Base-by-base conservation (phyloP, 1,140 invertebrate genomes). In the Physella acuta region DNA sequence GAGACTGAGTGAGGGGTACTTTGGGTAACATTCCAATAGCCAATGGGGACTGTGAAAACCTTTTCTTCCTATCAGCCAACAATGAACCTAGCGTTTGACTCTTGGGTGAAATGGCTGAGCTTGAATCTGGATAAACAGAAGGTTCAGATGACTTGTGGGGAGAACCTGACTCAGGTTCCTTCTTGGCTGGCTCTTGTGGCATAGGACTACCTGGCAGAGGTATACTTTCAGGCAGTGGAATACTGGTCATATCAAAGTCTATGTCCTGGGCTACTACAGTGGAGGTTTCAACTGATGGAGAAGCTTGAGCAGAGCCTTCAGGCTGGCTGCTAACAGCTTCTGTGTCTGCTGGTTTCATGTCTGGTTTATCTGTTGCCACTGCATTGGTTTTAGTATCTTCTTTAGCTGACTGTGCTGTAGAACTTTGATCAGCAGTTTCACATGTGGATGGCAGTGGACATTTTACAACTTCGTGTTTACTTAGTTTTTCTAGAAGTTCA, bases 21-120 rank as follows among this genome's bases (percentile, higher is more conserved):
- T 68, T 68, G 8, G 65, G 65, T 8, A 68, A 37, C 33, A 68
- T 31, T 28, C 65, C 65, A 44, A 68, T 68, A 28, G 65, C 53
- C 20, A 68, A 31, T 3, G 65, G 65, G 17, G 65, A 68, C 55
- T 68, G 65, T 14, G n/a, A 58, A 44, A 68, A 56, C 20, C 55
- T n/a, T 44, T 68, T 68, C 17, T 68, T 68, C 28, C 39, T 68
- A 11, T 68, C 65, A 8, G 34, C 55, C 30, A 51, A 26, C 39
- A 51, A 52, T 26, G 61, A 49, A 2, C 36, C 39, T 31, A 51
- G 3, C 5, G n/a, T 30, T n/a, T 49, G 61, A 17, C 24, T 26
- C 51, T 51, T 52, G 8, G 39, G 16, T 51, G 39, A 49, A 20
- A 34, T 28, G 39, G 24, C 1, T 11, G 39, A 33, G 26, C 5